Percentiles rank a stretch among this genome's conserved stretches.
These are phyloP conservation scores for Chrysemys picta DNA, from an alignment of 2,113 vertebrate species.

Conservation along the genomic window DNA sequence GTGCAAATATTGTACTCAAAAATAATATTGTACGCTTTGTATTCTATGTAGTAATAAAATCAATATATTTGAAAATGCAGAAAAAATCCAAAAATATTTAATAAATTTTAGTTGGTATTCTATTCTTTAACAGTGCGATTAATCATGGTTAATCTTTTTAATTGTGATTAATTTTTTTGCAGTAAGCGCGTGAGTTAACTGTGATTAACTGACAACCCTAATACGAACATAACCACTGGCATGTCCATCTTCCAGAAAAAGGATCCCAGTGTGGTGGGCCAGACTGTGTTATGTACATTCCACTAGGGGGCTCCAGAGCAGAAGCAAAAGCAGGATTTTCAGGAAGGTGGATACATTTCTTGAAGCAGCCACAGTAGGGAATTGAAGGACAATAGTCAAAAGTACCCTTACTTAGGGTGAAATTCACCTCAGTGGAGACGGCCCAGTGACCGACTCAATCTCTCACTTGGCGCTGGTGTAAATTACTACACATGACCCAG, in stretches of 20 bases:
- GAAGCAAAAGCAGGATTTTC: background rate
- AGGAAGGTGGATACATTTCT: background rate
- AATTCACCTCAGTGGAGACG: background rate
- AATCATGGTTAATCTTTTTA: too few species aligned
- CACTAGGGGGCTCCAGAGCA: background rate
- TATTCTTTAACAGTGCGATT: too few species aligned
- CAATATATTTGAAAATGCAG: too few species aligned
- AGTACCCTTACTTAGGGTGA: background rate
- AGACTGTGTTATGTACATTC: background rate
- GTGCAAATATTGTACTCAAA: too few species aligned
- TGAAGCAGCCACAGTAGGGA: background rate
- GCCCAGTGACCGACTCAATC: background rate
- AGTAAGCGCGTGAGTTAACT: too few species aligned
- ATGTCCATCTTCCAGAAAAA: background rate
- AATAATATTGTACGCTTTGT: too few species aligned
- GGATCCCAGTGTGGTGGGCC: background rate
- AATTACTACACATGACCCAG: background rate
- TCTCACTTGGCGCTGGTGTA: background rate
- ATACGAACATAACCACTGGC: too few species aligned
- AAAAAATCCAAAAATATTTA: too few species aligned
- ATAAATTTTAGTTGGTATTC: too few species aligned
- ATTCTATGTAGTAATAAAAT: too few species aligned
- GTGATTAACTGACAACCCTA: too few species aligned
- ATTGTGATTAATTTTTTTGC: too few species aligned
- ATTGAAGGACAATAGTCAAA: background rate